phyloP scores from a whole-genome alignment of 2,797 vertebrate species.

The Prionace glauca region DNA sequence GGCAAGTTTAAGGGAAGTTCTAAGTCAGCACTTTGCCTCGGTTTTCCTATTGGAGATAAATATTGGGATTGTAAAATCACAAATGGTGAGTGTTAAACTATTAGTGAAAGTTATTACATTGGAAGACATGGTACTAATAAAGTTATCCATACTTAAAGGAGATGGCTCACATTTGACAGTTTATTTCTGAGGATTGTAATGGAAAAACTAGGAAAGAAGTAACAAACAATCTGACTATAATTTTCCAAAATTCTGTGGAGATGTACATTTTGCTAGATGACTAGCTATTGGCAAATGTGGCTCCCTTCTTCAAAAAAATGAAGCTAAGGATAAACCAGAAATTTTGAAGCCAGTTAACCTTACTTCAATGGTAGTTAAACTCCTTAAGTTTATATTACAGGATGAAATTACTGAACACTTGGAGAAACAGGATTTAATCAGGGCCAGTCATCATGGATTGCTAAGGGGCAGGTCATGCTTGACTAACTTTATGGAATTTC shows the following conservation, averaged over 20 bases:
- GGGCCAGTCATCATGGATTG: slow-evolving; percentile 24
- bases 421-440: slow-evolving; percentile 5
- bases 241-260: not conserved
- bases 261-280: not conserved
- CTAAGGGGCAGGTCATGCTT: not conserved
- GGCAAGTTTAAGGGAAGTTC: not conserved
- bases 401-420: slow-evolving; percentile 25
- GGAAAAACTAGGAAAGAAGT: not conserved
- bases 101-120: not conserved
- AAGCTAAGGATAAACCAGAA: not conserved
- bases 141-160: not conserved
- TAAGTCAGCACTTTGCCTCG: not conserved
- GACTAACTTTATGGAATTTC: not conserved
- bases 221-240: not conserved
- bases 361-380: slow-evolving; percentile 29
- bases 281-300: not conserved
- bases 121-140: not conserved
- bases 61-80: not conserved
- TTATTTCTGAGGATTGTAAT: not conserved
- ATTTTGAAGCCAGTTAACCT: slow-evolving; percentile 22
- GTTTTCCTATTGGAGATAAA: not conserved
- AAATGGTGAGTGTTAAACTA: not conserved
- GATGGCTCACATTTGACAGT: not conserved
- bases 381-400: slow-evolving; percentile 4
- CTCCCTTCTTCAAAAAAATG: not conserved